These are phyloP conservation scores for Hydropotes inermis DNA, from an alignment of 2,113 vertebrate genomes.

Conservation along the genomic window DNA sequence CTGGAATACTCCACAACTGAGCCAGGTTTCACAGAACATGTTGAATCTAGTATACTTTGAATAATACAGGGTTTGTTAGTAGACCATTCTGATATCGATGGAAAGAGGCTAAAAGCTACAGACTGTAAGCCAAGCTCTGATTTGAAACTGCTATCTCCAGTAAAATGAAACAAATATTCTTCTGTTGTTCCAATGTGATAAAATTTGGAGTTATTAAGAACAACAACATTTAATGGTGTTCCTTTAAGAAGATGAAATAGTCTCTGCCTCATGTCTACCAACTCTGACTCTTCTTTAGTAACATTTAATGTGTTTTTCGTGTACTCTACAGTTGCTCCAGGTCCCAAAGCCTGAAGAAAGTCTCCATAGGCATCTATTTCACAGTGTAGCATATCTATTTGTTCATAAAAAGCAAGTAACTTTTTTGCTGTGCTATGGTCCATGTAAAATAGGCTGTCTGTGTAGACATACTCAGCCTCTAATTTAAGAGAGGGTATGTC, in stretches of 20 bases:
- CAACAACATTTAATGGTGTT: conserved; percentile 87
- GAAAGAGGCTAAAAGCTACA: conserved; percentile 82
- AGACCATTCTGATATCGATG: neutral
- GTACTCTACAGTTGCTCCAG: conserved; percentile 85
- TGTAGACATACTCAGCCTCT: conserved; percentile 86
- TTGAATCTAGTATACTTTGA: conserved; percentile 84
- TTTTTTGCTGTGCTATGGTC: conserved; percentile 80
- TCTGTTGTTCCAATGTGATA: conserved; percentile 93
- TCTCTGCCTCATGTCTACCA: conserved; percentile 83
- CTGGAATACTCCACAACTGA: conserved; percentile 91
- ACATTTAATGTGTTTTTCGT: conserved; percentile 80
- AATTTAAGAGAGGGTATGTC: rapidly evolving
- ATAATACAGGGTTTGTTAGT: conserved; percentile 80
- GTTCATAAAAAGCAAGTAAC: conserved; percentile 84
- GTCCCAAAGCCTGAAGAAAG: conserved; percentile 93
- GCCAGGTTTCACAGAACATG: conserved; percentile 80
- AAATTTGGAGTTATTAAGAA: conserved; percentile 94
- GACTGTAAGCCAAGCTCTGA: conserved; percentile 85
- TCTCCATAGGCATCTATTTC: conserved; percentile 97
- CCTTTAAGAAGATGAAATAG: conserved; percentile 88
- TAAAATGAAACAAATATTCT: conserved; percentile 92
- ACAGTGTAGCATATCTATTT: conserved; percentile 83
- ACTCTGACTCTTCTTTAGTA: conserved; percentile 75
- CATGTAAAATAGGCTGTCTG: conserved; percentile 94
- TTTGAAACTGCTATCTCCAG: conserved; percentile 81